phyloP scores from a whole-genome alignment of 1,140 invertebrate species.

The Macrotrachela quadricornifera region DNA sequence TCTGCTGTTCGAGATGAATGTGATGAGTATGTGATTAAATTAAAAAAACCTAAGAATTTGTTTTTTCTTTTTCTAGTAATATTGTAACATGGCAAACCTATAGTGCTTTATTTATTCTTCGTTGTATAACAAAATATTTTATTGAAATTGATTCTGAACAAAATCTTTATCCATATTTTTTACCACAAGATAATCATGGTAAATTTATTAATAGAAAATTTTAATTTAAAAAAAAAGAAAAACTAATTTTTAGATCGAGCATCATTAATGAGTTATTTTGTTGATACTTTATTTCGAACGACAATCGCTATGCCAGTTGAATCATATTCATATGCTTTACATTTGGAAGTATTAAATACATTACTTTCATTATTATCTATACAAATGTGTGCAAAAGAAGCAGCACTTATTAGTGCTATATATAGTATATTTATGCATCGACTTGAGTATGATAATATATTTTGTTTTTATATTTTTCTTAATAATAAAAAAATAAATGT shows the following conservation, averaged over 20 bases:
- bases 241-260: no score
- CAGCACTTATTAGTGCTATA: slow-evolving; percentile 41
- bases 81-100: slow-evolving; percentile 80
- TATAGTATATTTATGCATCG: slow-evolving; percentile 36
- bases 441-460: slow-evolving; percentile 20
- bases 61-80: slow-evolving; percentile 41
- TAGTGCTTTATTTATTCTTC: slow-evolving; percentile 72
- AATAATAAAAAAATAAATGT: slow-evolving; percentile 38
- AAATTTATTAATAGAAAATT: no score
- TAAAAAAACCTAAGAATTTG: not conserved
- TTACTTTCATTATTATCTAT: slow-evolving; percentile 62
- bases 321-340: slow-evolving; percentile 7
- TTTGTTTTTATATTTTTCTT: no score
- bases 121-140: slow-evolving; percentile 24
- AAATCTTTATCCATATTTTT: not conserved
- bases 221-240: no score
- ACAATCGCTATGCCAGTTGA: slow-evolving; percentile 1
- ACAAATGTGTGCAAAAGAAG: slow-evolving; percentile 54
- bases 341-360: slow-evolving; percentile 64
- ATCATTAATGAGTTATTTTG: no score
- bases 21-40: slow-evolving; percentile 64
- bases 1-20: slow-evolving; percentile 55
- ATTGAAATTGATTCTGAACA: slow-evolving; percentile 4
- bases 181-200: no score
- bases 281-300: no score